Evolutionary conservation across 1,140 invertebrate species (phyloP), one percentile per base, ranked within the genome.

Genomic region (Coenobita brevimanus): DNA sequence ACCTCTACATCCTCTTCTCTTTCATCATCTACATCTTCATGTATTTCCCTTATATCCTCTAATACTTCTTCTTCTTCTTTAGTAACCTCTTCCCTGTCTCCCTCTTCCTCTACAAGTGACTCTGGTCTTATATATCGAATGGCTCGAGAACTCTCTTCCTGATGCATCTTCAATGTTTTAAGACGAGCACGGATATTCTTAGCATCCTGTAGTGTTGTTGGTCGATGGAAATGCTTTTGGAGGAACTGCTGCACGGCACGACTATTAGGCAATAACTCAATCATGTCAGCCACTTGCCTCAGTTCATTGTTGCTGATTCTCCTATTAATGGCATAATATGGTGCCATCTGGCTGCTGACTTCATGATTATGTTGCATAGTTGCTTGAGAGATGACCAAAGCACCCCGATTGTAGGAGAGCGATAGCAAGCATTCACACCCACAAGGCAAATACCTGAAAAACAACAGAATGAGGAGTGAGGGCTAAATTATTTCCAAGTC

Each of bases 321-420:
- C 13, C 85, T 21, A 33, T 87, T 87, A 50, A 87, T 87, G 43
- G 85, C 85, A 60, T 87, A 87, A 24, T 80, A 87, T 6, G 85
- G 85, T 0, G 85, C 85, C 62, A 80, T 87, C n/a, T 87, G 30
- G 38, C 69, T 80, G 76, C 85, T 87, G 50, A 87, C 85, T n/a
- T 87, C 85, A 27, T 87, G 85, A 50, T 87, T 87, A 64, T 87
- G 85, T 41, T 73, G 76, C 85, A 87, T 87, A 41, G n/a, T 80
- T 36, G 62, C 85, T 54, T 87, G 85, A 43, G 85, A 87, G 33
- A 87, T 81, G 41, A 87, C 75, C 13, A 87, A 76, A 15, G 85
- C 85, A 6, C 85, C 85, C 27, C 85, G 62, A 50, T 81, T 87
- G 67, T 87, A 87, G 2, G 85, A 78, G 3, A 87, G n/a, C 4